Evolutionary conservation across 2,113 vertebrate genomes (phyloP), one percentile per base, ranked within the genome.

Genomic region (Melospiza georgiana): DNA sequence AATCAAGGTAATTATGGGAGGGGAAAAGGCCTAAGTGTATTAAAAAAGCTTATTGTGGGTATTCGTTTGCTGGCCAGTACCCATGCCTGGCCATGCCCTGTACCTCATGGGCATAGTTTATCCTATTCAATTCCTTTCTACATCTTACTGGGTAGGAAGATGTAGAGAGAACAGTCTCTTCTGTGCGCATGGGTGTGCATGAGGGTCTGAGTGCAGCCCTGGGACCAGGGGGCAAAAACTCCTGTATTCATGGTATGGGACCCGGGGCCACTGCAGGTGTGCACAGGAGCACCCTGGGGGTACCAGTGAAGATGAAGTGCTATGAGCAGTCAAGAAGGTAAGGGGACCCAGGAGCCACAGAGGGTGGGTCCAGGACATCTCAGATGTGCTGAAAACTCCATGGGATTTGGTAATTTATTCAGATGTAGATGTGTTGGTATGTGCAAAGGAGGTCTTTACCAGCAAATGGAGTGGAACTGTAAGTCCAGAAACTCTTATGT

Each of bases 71-170:
- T 69, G 28, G 4, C 37, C 49, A 65, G 7, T 58, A 43, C 2
- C 3, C 0, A 1, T 55, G 24, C 11, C 24, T 61, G 17, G 12
- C 35, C 23, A 51, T 57, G 20, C 7, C 10, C 41, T 69, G 10
- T 10, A 6, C 6, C 31, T 71, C 25, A 43, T n/a, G 25, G 61
- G 33, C 22, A 39, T 11, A 37, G 16, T n/a, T 66, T 51, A 20
- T 67, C 23, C 21, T 49, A 63, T 44, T 72, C 19, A 63, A 15
- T 35, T 59, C 12, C 35, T 55, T 81, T 88, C 35, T 51, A 19
- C 15, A 35, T 65, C 21, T 61, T 73, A 7, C 46, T 62, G 6
- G 3, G 6, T 39, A n/a, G 20, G 55, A n/a, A 57, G 55, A n/a
- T n/a, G 31, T 15, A 57, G 43, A 73, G 15, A 9, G 12, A 71